Conservation (phyloP, 1,140 invertebrate species). For the Caenorhabditis latens region DNA sequence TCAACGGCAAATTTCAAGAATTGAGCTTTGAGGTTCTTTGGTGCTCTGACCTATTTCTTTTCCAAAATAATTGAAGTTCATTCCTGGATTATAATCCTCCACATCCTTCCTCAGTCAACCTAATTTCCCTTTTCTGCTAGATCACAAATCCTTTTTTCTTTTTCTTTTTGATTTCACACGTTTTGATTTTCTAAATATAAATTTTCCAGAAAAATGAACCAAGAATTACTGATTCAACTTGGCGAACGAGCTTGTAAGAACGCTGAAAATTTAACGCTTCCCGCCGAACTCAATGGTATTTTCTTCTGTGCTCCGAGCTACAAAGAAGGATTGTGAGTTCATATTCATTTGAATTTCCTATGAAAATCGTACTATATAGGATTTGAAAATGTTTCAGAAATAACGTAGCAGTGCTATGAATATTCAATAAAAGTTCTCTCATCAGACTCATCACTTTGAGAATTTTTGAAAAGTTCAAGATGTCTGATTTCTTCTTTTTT, state of each 20-base stretch:
- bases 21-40: not conserved
- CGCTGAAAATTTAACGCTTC: constrained; percentile 31
- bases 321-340: constrained; percentile 25
- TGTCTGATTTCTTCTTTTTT: too few relatives aligned
- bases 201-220: not conserved
- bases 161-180: not conserved
- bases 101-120: not conserved
- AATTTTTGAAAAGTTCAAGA: too few relatives aligned
- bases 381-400: too few relatives aligned
- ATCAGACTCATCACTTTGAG: too few relatives aligned
- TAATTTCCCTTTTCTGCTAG: not conserved
- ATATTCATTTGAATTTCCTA: not conserved
- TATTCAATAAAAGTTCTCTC: too few relatives aligned
- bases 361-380: too few relatives aligned
- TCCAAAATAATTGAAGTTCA: too few relatives aligned
- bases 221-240: constrained; percentile 29
- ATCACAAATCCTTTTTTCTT: not conserved
- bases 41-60: not conserved
- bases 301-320: constrained; percentile 39
- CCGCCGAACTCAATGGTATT: constrained; percentile 1
- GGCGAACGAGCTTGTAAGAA: constrained; percentile 41
- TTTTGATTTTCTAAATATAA: not conserved
- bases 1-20: not conserved
- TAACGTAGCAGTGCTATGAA: too few relatives aligned
- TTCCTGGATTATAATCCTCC: not conserved